Evolutionary conservation across 2,113 vertebrate genomes (phyloP), one percentile per base, ranked within the genome.

Genomic region (Spizaetus ornatus): DNA sequence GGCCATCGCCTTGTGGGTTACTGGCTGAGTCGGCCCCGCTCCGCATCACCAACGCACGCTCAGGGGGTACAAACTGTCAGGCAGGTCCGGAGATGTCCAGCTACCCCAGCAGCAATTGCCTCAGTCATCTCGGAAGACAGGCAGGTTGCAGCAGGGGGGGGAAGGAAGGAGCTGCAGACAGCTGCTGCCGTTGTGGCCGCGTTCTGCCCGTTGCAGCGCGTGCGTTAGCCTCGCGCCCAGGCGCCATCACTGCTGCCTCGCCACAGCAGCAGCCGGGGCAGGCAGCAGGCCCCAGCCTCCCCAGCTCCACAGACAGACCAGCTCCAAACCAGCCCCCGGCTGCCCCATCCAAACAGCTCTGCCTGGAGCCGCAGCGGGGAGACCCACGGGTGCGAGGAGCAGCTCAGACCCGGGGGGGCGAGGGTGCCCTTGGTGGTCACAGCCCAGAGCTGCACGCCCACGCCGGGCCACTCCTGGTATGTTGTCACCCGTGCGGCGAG

Each of bases 301-400:
- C 52, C 22, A 3, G 16, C 26, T 62, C n/a, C 47, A 6, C 22
- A 5, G 47, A 21, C 86, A 55, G 22, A 76, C 43, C 29, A 42
- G 11, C 19, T 11, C 50, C 63, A n/a, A 63, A 40, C 4, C 38
- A 22, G n/a, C 8, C 27, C 10, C 42, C 19, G 23, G n/a, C 16
- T 62, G n/a, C 29, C 18, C 61, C 2, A 3, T 21, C 34, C 56
- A 21, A 65, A 36, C 34, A 52, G 13, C 50, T 20, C 25, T 63
- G 32, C 36, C 38, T 34, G 58, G 7, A 72, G 70, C 38, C 1
- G 0, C 58, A 16, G 31, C 2, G 0, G 38, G 45, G 27, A 66
- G 22, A 66, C 31, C 15, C 2, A 3, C 1, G 22, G 26, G 42
- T 34, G 31, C 3, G 3, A 48, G 0, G 1, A 72, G 76, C 23